A percentile compares a stretch with the other conserved stretches of the same genome.
phyloP scores from a whole-genome alignment of 2,888 invertebrate genomes.

The Tethea ocularis region DNA sequence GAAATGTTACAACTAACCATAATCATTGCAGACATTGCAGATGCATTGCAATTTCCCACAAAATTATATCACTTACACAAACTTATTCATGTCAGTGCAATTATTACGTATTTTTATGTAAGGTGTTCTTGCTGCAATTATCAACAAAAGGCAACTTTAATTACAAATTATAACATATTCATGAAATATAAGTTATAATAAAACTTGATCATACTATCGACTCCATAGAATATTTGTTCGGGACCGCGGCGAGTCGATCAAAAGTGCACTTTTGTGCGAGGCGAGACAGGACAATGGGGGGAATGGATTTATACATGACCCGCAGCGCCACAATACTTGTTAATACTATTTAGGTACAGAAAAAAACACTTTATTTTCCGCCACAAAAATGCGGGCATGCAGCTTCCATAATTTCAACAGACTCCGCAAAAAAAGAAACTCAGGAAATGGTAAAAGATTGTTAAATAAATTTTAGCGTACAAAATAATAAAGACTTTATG shows the following conservation, averaged over 20 bases:
- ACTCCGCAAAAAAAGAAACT: not conserved
- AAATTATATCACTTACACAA: slow-evolving; percentile 16
- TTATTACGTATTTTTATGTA: not conserved
- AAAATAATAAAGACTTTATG: slow-evolving; percentile 28
- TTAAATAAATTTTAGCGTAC: not conserved
- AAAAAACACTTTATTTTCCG: slow-evolving; percentile 4
- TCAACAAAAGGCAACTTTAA: too few relatives aligned
- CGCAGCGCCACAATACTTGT: slow-evolving; percentile 56
- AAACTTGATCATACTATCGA: slow-evolving; percentile 23
- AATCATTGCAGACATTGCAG: slow-evolving; percentile 35
- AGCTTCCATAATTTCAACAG: not conserved
- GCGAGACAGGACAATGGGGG: slow-evolving; percentile 70
- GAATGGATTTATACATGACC: slow-evolving; percentile 67
- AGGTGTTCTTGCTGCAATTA: not conserved
- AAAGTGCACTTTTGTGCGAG: slow-evolving; percentile 57
- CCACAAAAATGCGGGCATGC: not conserved
- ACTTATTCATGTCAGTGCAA: not conserved
- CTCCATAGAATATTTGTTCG: slow-evolving; percentile 47
- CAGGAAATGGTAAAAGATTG: not conserved
- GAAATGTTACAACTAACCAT: slow-evolving; percentile 40
- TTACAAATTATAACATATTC: too few relatives aligned
- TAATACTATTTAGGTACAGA: slow-evolving; percentile 14
- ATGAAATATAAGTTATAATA: slow-evolving; percentile 15
- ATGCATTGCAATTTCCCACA: slow-evolving; percentile 36
- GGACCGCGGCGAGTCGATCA: slow-evolving; percentile 35